Base-by-base conservation (phyloP, 2,888 invertebrate genomes). In the Ichneumon xanthorius region DNA sequence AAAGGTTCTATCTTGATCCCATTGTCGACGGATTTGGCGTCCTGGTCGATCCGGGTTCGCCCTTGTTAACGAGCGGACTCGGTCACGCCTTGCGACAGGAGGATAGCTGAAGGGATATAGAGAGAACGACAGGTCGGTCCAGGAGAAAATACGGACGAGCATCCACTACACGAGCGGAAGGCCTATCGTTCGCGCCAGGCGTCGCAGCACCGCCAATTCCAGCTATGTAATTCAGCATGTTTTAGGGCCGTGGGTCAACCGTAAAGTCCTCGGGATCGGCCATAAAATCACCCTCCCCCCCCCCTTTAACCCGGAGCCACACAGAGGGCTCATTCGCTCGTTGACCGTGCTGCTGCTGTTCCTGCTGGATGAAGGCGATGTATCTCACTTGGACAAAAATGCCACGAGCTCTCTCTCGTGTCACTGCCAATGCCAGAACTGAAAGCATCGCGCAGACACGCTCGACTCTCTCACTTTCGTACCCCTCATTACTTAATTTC, bases 191-290 rank as follows among this genome's bases (percentile, higher is more conserved):
- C 50, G 61, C 73, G 68, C 53, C 81, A 67, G 37, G 40, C 58
- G 58, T 40, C 26, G 37, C 61, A 30, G 37, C 61, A 70, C 55
- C 65, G 73, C 26, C 84, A 87, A 87, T 88, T 89, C 87, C 88
- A 85, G 85, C 83, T 87, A 77, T 89, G 91, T 92, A 92, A 92
- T 92, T 92, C 90, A 89, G 88, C 88, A 86, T 89, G 91, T 90
- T 92, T 91, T 90, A 91, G 91, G 91, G 88, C 89, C 90, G 87
- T 82, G 88, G 90, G 89, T 90, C 89, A 89, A 89, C 87, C 90
- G 89, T 93, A 92, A 92, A 92, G 86, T 88, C 76, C 80, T 53
- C 68, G 80, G 87, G 68, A 81, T 80, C 84, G 83, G 72, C 85
- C 76, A 82, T 88, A 90, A 91, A 91, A 89, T 87, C 86, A 75